Evolutionary conservation across 2,888 invertebrate genomes (phyloP).

Genomic region (Dermolepida albohirtum): DNA sequence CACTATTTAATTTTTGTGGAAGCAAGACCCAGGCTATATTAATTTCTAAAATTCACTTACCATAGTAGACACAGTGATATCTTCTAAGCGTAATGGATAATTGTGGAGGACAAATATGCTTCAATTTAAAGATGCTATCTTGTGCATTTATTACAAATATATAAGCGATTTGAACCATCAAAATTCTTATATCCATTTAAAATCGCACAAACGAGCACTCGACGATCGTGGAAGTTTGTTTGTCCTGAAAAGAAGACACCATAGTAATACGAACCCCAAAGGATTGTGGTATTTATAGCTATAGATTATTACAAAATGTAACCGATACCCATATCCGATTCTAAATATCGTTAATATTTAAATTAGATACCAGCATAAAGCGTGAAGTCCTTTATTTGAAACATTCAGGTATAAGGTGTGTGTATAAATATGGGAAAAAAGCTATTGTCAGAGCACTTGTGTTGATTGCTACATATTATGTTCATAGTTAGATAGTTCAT

Average conservation of each 20-base stretch:
- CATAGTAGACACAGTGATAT: slow-evolving; percentile 26
- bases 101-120: slow-evolving; percentile 23
- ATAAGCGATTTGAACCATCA: slow-evolving; percentile 11
- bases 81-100: slow-evolving; percentile 21
- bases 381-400: slow-evolving; percentile 15
- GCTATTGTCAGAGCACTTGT: slow-evolving; percentile 38
- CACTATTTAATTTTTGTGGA: too few relatives aligned
- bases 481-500: slow-evolving; percentile 29
- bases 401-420: slow-evolving; percentile 2
- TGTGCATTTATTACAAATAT: slow-evolving; percentile 10
- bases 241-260: slow-evolving; percentile 32
- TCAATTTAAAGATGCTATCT: slow-evolving; percentile 15
- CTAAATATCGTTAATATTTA: slow-evolving; percentile 28
- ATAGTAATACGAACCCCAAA: slow-evolving; percentile 31
- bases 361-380: not conserved
- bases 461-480: slow-evolving; percentile 37
- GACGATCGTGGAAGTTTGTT: slow-evolving; percentile 7
- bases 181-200: slow-evolving; percentile 32
- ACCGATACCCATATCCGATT: slow-evolving; percentile 36
- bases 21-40: too few relatives aligned
- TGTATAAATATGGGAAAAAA: slow-evolving; percentile 32
- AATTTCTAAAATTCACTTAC: slow-evolving; percentile 4
- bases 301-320: slow-evolving; percentile 23
- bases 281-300: slow-evolving; percentile 30
- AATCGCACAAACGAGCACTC: slow-evolving; percentile 2